phyloP scores from a whole-genome alignment of 2,888 invertebrate species.

The Watsonalla cultraria region DNA sequence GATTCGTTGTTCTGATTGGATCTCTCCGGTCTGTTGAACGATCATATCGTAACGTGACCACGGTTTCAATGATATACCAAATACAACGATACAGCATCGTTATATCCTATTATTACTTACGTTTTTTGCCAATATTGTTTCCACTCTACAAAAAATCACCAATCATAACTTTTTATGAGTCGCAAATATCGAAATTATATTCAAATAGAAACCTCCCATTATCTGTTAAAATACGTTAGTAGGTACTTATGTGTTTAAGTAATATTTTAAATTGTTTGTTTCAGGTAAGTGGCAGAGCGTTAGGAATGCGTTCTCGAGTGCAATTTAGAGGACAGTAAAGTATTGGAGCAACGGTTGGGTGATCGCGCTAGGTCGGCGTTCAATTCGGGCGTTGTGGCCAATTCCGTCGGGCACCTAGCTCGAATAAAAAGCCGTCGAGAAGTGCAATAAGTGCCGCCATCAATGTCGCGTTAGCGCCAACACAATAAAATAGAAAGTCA shows the following conservation, averaged over 20 bases:
- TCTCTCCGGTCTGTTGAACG: conserved; percentile 7
- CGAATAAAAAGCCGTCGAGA: conserved; percentile 54
- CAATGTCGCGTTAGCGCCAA: conserved; percentile 70
- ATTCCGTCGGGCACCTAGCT: conserved; percentile 36
- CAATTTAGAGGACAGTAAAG: conserved; percentile 16
- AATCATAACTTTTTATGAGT: too few relatives aligned
- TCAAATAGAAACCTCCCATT: neutral
- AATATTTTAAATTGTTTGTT: conserved; percentile 25
- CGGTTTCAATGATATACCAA: conserved; percentile 21
- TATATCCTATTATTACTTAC: neutral
- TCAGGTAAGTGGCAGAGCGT: conserved; percentile 41
- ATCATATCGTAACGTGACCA: conserved; percentile 6
- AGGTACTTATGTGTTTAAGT: too few relatives aligned
- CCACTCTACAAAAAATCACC: too few relatives aligned
- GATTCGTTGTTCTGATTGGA: conserved; percentile 44
- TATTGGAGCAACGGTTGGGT: conserved; percentile 24
- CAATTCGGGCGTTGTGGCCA: conserved; percentile 47
- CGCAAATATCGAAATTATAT: too few relatives aligned
- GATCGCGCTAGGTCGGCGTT: conserved; percentile 33
- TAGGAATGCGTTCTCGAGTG: conserved; percentile 2
- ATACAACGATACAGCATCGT: conserved; percentile 21
- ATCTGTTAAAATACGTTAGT: neutral
- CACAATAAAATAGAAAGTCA: conserved; percentile 75
- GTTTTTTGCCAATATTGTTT: neutral
- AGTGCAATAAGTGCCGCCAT: conserved; percentile 73